Base-by-base conservation (phyloP, 30 jellyfish, hydroid and myxozoan species). In the Calvadosia cruxmelitensis region DNA sequence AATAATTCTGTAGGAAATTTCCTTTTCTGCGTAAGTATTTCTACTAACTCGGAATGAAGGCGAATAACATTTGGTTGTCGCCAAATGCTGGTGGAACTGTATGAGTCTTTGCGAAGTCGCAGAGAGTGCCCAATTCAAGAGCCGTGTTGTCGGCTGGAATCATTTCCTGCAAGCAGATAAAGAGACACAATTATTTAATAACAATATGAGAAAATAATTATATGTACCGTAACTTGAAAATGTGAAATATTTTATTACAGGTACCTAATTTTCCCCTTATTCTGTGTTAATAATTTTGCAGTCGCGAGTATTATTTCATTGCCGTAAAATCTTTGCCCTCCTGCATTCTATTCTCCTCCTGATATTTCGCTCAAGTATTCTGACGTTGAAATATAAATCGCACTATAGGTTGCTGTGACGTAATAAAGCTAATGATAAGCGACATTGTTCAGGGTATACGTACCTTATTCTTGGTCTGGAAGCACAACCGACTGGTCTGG, bases 21-120 rank as follows among this genome's bases (percentile, higher is more conserved):
- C n/a, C n/a, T n/a, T n/a, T n/a, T n/a, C n/a, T n/a, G n/a, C n/a
- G n/a, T n/a, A n/a, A n/a, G n/a, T n/a, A n/a, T 24, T 1, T 34
- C 1, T 2, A 66, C 95, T 71, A 33, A 85, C 96, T 74, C 73
- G 96, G 96, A 10, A 79, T 62, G 65, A 85, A 85, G 0, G 96
- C 70, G 78, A 85, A 85, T 33, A 66, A 10, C 91, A 85, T 68
- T 51, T 85, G 91, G 15, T 75, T 66, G 27, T 78, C 93, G 1
- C 93, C 88, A 66, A 75, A 52, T 1, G 76, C 64, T 7, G 69
- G 57, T 2, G 69, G 20, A 49, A n/a, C 28, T 50, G 52, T 52
- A 2, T 70, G 28, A 3, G 83, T 27, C 31, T 30, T 73, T 10
- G 69, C 71, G 52, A 67, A 26, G 50, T 85, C 93, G 61, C 96